phyloP scores from a whole-genome alignment of 2,797 vertebrate genomes.

The Semotilus atromaculatus region DNA sequence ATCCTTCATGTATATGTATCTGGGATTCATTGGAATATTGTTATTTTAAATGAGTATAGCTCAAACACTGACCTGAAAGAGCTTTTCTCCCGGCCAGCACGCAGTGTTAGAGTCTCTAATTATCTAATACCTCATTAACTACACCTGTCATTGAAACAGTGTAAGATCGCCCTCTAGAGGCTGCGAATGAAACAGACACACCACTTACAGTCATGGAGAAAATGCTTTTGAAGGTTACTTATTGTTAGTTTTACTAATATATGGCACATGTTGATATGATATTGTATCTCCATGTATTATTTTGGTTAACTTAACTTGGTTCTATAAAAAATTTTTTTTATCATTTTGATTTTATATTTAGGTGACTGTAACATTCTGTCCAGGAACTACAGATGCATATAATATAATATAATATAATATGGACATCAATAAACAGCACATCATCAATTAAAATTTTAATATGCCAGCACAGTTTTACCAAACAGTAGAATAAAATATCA shows the following conservation, averaged over 20 bases:
- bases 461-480: conserved; percentile 76
- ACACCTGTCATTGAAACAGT: neutral
- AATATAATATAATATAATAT: neutral
- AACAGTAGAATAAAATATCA: conserved; percentile 73
- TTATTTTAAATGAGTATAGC: neutral
- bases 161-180: conserved; percentile 20
- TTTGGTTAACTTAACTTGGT: neutral
- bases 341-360: neutral
- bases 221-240: neutral
- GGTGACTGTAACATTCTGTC: neutral
- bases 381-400: neutral
- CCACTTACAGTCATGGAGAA: neutral
- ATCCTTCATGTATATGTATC: conserved; percentile 18
- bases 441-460: conserved; percentile 75
- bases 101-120: neutral
- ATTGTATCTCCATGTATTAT: neutral
- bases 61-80: conserved; percentile 28
- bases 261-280: neutral
- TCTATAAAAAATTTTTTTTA: neutral
- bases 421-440: conserved; percentile 6
- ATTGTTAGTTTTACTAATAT: neutral
- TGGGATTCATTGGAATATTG: neutral
- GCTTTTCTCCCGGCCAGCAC: neutral
- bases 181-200: neutral
- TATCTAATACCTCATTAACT: conserved; percentile 3